Evolutionary conservation across 2,797 vertebrate species (phyloP).

Genomic region (Clarias laeviceps): DNA sequence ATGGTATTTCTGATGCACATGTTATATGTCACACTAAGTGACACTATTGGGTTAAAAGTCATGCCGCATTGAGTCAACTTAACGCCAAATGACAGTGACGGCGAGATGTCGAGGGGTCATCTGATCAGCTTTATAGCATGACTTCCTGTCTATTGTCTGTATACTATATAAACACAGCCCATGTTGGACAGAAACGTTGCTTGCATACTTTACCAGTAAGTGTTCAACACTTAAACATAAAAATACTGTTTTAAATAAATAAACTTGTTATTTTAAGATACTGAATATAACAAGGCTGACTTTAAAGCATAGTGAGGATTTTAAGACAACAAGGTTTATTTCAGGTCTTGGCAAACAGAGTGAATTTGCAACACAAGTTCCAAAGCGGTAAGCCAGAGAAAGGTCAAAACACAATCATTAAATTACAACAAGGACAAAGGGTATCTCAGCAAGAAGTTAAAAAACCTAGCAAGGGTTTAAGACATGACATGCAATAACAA

Average conservation of each 20-base stretch:
- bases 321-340: slow-evolving; percentile 48
- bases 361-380: neutral
- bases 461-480: neutral
- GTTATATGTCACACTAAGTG: no score
- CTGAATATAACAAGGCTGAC: neutral
- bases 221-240: neutral
- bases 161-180: neutral
- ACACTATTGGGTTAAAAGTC: no score
- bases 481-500: neutral
- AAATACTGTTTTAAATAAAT: neutral
- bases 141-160: no score
- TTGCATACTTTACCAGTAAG: neutral
- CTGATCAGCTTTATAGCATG: no score
- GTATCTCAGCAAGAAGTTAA: neutral
- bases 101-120: no score
- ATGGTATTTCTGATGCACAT: no score
- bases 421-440: neutral
- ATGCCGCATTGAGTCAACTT: no score
- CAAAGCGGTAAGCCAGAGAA: slow-evolving; percentile 34
- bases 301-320: neutral
- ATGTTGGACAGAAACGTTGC: neutral
- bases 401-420: slow-evolving; percentile 3
- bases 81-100: no score
- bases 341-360: slow-evolving; percentile 13
- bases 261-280: neutral